Percentiles rank a stretch among this genome's conserved stretches.
Conservation (phyloP, 2,888 invertebrate species). For the Tetanocera ferruginea region DNA sequence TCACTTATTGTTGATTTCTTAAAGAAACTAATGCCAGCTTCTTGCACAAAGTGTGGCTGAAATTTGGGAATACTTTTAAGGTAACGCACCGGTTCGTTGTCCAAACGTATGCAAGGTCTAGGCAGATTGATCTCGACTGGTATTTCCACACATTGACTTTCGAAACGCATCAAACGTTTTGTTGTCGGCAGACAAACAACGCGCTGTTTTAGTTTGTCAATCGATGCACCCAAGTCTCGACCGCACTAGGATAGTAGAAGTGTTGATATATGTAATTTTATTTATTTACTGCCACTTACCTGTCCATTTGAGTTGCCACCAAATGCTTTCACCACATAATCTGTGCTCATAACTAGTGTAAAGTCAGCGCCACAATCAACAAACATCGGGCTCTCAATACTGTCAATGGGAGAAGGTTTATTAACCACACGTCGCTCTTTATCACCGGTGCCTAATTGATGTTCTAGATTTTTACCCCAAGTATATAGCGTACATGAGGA, state of each 20-base stretch:
- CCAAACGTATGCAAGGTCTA: slow-evolving; percentile 65
- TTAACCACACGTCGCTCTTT: slow-evolving; percentile 65
- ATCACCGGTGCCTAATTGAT: slow-evolving; percentile 80
- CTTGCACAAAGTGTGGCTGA: slow-evolving; percentile 63
- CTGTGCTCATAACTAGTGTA: slow-evolving; percentile 68
- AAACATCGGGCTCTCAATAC: slow-evolving; percentile 65
- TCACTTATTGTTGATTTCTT: slow-evolving; percentile 54
- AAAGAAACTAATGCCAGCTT: slow-evolving; percentile 61
- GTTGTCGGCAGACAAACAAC: slow-evolving; percentile 68
- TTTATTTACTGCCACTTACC: slow-evolving; percentile 44
- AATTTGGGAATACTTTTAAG: slow-evolving; percentile 68
- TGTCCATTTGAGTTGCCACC: slow-evolving; percentile 70
- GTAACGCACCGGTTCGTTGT: slow-evolving; percentile 67
- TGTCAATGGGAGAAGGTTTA: slow-evolving; percentile 65
- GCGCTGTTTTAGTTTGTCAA: slow-evolving; percentile 66
- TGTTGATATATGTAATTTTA: not conserved
- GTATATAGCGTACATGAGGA: slow-evolving; percentile 80
- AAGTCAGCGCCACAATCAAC: slow-evolving; percentile 70
- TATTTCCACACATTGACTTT: slow-evolving; percentile 68
- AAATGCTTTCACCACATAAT: slow-evolving; percentile 68
- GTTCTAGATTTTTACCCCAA: slow-evolving; percentile 93
- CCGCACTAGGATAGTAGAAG: slow-evolving; percentile 59
- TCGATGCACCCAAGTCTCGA: slow-evolving; percentile 63
- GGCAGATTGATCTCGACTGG: slow-evolving; percentile 68
- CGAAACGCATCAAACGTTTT: slow-evolving; percentile 68